Conservation (phyloP, 2,113 vertebrate genomes). For the Triplophysa dalaica region DNA sequence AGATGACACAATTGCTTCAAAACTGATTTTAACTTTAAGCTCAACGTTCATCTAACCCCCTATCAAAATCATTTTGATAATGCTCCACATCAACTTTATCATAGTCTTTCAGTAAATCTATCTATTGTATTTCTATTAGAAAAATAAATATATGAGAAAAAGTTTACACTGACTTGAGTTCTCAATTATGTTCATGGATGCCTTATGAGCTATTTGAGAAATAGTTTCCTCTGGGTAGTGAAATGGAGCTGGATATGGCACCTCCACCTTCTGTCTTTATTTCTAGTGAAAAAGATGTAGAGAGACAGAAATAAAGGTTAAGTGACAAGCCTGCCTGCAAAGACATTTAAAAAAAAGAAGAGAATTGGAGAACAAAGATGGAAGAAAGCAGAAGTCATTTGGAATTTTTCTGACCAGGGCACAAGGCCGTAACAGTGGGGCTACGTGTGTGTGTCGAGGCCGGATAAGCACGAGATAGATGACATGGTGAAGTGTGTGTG, state of each 20-base stretch:
- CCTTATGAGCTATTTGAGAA: no score
- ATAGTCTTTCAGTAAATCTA: no score
- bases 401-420: conserved; percentile 45
- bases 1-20: no score
- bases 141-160: no score
- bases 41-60: no score
- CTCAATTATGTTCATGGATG: no score
- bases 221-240: no score
- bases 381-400: conserved; percentile 43
- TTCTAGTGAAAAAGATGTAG: conserved; percentile 12
- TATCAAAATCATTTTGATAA: no score
- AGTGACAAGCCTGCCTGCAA: conserved; percentile 25
- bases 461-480: conserved; percentile 54
- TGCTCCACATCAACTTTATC: no score
- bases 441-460: conserved; percentile 44
- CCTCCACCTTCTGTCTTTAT: conserved; percentile 18
- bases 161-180: no score
- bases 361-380: conserved; percentile 24
- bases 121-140: no score
- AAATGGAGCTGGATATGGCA: conserved; percentile 7
- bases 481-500: conserved; percentile 54
- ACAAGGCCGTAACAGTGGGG: conserved; percentile 12
- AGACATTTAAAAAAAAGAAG: conserved; percentile 53
- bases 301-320: conserved; percentile 48
- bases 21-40: no score